phyloP scores from a whole-genome alignment of 2,888 invertebrate species.

The Cheilosia soror region DNA sequence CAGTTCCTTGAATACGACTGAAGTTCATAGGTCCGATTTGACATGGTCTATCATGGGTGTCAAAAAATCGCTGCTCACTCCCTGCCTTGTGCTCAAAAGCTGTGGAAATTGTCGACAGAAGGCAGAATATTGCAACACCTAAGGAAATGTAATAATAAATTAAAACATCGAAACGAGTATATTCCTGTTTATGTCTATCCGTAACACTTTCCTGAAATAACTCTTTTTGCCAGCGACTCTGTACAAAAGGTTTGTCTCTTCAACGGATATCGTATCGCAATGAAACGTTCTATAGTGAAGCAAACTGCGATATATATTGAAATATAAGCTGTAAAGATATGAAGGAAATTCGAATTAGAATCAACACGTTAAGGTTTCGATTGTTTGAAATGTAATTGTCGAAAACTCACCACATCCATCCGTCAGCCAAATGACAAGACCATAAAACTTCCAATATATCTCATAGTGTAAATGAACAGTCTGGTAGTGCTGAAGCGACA shows the following conservation, averaged over 20 bases:
- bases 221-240: slow-evolving; percentile 88
- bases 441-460: slow-evolving; percentile 86
- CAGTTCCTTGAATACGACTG: slow-evolving; percentile 6
- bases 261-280: slow-evolving; percentile 90
- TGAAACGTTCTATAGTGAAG: slow-evolving; percentile 90
- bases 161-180: background rate
- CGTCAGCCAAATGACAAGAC: slow-evolving; percentile 86
- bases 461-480: slow-evolving; percentile 84
- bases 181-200: background rate
- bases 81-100: slow-evolving; percentile 87
- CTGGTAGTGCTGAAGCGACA: slow-evolving; percentile 87
- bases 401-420: slow-evolving; percentile 87
- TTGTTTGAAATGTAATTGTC: background rate
- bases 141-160: background rate
- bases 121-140: slow-evolving; percentile 85
- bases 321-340: slow-evolving; percentile 85
- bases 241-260: slow-evolving; percentile 89
- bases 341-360: background rate
- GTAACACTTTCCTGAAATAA: slow-evolving; percentile 84
- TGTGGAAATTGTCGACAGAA: slow-evolving; percentile 86
- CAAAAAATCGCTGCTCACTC: slow-evolving; percentile 78
- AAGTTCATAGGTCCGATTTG: slow-evolving; percentile 65
- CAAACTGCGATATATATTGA: slow-evolving; percentile 91
- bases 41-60: slow-evolving; percentile 80
- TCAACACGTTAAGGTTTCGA: too few relatives aligned